Conservation (phyloP, 2,888 invertebrate species). For the Cistogaster globosa region DNA sequence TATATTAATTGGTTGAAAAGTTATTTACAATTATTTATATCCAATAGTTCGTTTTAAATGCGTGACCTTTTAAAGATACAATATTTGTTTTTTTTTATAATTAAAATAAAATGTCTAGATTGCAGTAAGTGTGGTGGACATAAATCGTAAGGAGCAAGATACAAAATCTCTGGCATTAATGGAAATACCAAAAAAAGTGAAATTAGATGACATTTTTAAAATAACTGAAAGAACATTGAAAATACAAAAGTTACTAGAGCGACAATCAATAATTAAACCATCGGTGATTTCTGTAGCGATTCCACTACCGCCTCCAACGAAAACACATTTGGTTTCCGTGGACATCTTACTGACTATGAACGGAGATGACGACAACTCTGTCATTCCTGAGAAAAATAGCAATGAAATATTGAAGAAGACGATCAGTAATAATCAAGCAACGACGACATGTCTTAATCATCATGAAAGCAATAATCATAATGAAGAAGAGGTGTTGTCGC, state of each 20-base stretch:
- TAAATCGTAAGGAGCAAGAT: background rate
- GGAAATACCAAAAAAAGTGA: slow-evolving; percentile 46
- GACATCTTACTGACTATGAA: slow-evolving; percentile 34
- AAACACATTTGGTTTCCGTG: slow-evolving; percentile 6
- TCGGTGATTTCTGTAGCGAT: slow-evolving; percentile 74
- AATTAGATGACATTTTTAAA: slow-evolving; percentile 62
- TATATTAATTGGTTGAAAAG: too few species aligned
- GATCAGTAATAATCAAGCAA: slow-evolving; percentile 11
- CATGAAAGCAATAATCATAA: slow-evolving; percentile 63
- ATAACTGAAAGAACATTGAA: slow-evolving; percentile 73
- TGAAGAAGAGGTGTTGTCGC: slow-evolving; percentile 77
- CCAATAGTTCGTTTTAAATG: too few species aligned
- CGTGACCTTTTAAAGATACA: too few species aligned
- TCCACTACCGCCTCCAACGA: slow-evolving; percentile 74
- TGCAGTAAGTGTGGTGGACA: background rate
- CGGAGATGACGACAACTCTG: slow-evolving; percentile 5
- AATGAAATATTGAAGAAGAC: slow-evolving; percentile 33
- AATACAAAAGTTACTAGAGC: slow-evolving; percentile 73
- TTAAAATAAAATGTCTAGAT: background rate
- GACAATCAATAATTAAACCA: slow-evolving; percentile 68
- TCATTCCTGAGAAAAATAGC: slow-evolving; percentile 3
- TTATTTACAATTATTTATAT: too few species aligned
- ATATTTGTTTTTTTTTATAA: too few species aligned
- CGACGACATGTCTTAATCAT: slow-evolving; percentile 26
- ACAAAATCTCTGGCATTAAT: slow-evolving; percentile 35